Conservation (phyloP, 2,797 vertebrate species). For the Chiloscyllium punctatum region DNA sequence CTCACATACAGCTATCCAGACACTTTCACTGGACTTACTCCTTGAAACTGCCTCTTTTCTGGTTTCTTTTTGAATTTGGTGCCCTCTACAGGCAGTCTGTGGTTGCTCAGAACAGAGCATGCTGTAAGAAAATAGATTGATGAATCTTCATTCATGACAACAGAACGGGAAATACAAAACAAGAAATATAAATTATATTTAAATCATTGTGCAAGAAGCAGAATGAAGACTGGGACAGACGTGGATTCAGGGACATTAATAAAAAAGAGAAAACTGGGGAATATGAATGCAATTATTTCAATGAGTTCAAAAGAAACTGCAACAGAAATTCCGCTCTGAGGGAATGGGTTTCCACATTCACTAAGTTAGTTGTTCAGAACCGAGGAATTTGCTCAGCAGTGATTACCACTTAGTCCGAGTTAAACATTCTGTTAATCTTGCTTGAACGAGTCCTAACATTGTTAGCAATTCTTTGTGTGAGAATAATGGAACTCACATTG, state of each 20-base stretch:
- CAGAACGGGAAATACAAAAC: background rate
- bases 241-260: background rate
- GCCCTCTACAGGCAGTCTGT: background rate
- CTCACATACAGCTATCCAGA: background rate
- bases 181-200: background rate
- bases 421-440: background rate
- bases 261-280: background rate
- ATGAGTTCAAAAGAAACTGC: background rate
- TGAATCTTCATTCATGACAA: background rate
- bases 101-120: background rate
- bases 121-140: background rate
- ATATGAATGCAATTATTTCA: background rate
- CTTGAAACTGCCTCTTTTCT: background rate
- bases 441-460: background rate
- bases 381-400: background rate
- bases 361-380: background rate
- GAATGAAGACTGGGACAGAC: background rate
- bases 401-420: background rate
- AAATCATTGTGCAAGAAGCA: background rate
- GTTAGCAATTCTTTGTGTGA: background rate
- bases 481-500: background rate
- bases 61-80: background rate
- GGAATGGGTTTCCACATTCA: background rate
- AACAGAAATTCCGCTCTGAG: background rate
- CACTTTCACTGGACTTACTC: background rate